Percentiles rank a stretch among this genome's conserved stretches.
These are phyloP conservation scores for Parnassius glacialis DNA, from an alignment of 2,888 invertebrate species.

Conservation along the genomic window DNA sequence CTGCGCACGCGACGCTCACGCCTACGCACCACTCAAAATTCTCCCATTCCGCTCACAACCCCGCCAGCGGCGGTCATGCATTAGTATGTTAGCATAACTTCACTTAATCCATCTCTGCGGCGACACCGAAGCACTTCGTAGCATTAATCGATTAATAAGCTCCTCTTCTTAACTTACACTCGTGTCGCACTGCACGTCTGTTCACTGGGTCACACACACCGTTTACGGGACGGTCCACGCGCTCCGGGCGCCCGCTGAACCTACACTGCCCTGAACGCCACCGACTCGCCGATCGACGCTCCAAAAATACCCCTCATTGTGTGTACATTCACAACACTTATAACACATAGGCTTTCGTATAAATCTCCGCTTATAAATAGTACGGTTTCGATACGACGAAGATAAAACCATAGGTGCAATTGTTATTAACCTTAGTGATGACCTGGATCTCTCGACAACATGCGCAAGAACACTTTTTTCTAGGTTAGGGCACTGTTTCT, in stretches of 20 bases:
- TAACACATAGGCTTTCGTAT: conserved; percentile 63
- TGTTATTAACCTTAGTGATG: conserved; percentile 47
- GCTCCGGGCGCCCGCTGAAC: conserved; percentile 55
- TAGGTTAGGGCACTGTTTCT: too few species aligned
- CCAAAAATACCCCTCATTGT: conserved; percentile 76
- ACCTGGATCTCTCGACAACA: conserved; percentile 33
- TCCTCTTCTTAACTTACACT: conserved; percentile 67
- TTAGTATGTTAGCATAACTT: conserved; percentile 75
- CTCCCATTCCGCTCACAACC: conserved; percentile 39
- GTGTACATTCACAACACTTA: conserved; percentile 71
- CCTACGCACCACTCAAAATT: conserved; percentile 50
- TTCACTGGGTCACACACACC: conserved; percentile 48
- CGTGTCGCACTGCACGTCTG: conserved; percentile 44
- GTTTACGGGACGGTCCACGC: conserved; percentile 50
- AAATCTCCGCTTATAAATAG: conserved; percentile 69
- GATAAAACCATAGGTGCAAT: conserved; percentile 41
- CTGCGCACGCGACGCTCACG: conserved; percentile 39
- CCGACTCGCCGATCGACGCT: conserved; percentile 52
- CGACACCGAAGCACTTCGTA: conserved; percentile 48
- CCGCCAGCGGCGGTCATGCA: conserved; percentile 55
- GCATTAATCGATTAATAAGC: conserved; percentile 65
- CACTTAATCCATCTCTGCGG: conserved; percentile 51
- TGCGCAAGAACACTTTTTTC: neutral
- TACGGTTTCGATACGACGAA: conserved; percentile 34
- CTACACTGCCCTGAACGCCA: conserved; percentile 54